Base-by-base conservation (phyloP, 2,888 invertebrate species). In the Trichogramma evanescens region DNA sequence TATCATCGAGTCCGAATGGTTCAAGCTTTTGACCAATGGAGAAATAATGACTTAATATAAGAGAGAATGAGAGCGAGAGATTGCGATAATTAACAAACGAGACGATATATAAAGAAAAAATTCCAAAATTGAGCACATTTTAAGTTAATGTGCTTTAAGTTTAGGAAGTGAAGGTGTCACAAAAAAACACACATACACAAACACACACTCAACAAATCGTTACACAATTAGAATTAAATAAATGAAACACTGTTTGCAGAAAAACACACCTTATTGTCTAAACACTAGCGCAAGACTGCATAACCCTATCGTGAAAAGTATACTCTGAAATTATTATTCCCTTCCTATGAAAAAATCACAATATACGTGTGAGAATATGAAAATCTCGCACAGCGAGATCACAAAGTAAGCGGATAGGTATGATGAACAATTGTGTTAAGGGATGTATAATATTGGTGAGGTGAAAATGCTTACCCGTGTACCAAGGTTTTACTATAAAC, bases 221-320 rank as follows among this genome's bases (percentile, higher is more conserved):
- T 54, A 61, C 54, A 59, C 50, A 44, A 62, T 53, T 62, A 56
- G 50, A 54, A 62, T 58, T 52, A 48, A 40, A 50, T 58, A 53
- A 61, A 61, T 49, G 6, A 54, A 49, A 54, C 51, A 58, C 61
- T 60, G 44, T 63, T 64, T 67, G 56, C 62, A 65, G 59, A 61
- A 56, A 54, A 8, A 54, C 4, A 56, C 46, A 58, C 51, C 52
- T 58, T 52, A 50, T 54, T 39, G 51, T 63, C 54, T 63, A 58
- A 56, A 59, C 50, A 61, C 56, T 46, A 41, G 59, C 52, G 61
- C 58, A 54, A 59, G 52, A 61, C 50, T 63, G 54, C 56, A 59
- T 64, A 51, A 58, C 52, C 58, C 64, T 45, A 44, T 59, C 43
- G 38, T 26, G 26, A 26, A 26, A 26, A 59, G 58, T 57, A 42